Evolutionary conservation across 2,888 invertebrate genomes (phyloP).

Genomic region (Rugalucina vietnamica): DNA sequence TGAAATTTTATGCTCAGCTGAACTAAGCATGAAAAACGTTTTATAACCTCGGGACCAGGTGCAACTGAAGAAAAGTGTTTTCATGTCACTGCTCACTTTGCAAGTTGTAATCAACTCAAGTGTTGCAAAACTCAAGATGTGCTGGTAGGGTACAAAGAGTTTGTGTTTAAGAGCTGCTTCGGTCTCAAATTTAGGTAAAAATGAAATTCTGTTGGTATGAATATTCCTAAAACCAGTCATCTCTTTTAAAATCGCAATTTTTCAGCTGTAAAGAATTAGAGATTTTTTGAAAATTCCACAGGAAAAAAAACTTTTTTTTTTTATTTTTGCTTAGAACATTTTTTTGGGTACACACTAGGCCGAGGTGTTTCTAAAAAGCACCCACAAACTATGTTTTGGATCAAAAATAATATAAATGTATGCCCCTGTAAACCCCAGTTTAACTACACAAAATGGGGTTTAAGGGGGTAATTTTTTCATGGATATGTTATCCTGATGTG

Average conservation of each 20-base stretch:
- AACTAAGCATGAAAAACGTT: too few species aligned
- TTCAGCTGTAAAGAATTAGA: background rate
- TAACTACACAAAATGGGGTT: too few species aligned
- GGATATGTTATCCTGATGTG: background rate
- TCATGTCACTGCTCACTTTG: too few species aligned
- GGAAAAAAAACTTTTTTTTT: background rate
- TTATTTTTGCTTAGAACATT: background rate
- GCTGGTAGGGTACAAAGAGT: too few species aligned
- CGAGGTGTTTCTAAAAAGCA: background rate
- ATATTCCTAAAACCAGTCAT: background rate
- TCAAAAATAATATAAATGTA: background rate
- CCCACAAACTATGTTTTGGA: background rate
- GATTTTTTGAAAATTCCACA: background rate
- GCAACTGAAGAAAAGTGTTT: too few species aligned
- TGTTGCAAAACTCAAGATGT: too few species aligned
- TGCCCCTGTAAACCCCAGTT: background rate
- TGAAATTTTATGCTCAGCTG: too few species aligned
- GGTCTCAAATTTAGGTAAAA: background rate
- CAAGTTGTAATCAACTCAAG: too few species aligned
- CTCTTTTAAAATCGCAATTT: background rate
- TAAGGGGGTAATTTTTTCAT: too few species aligned
- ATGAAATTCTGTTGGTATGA: background rate
- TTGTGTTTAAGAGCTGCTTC: background rate
- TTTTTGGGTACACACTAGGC: background rate
- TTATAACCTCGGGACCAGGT: too few species aligned